Evolutionary conservation across 2,888 invertebrate genomes (phyloP), one percentile per base, ranked within the genome.

Genomic region (Dioctria rufipes): DNA sequence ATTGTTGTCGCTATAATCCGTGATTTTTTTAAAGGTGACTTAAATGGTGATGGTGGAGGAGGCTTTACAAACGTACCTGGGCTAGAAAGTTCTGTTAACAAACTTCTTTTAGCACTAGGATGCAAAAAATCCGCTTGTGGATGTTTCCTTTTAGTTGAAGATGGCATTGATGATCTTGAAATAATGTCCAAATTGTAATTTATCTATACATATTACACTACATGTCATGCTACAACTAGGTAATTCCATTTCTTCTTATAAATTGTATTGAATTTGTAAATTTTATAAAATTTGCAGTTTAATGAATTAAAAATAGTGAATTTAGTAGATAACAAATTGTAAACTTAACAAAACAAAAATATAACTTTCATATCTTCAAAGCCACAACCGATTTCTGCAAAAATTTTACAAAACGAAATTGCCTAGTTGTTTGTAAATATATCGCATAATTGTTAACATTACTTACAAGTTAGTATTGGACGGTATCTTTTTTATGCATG

Each of bases 61-160:
- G 84, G 49, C 8, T 82, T 80, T 5, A 73, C 54, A 42, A 83
- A 82, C 25, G 81, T 51, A 54, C 82, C 83, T 2, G 87, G 85
- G 13, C 86, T 85, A 77, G 81, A 85, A 9, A 87, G 79, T 2
- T 85, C 85, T 11, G 82, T 82, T 66, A 88, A 82, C 3, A 89
- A 83, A 66, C 85, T 88, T 2, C 89, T 86, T 80, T 88, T 89
- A 3, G 87, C 88, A 4, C 83, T 78, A 0, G 86, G 86, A 0
- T 83, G 81, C 3, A 79, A 46, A 2, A 51, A 80, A 1, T 86
- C 84, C 0, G 80, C 46, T 13, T 25, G 54, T 2, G 43, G 37
- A 11, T 82, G 37, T 71, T 83, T 83, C n/a, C 84, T 81, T 58
- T 84, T 84, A 4, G 39, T 73, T 9, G 80, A 54, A 3, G 83